These are phyloP conservation scores for Pentamera pediparva DNA, from an alignment of 53 echinoderm and acorn worm genomes.

Conservation along the genomic window DNA sequence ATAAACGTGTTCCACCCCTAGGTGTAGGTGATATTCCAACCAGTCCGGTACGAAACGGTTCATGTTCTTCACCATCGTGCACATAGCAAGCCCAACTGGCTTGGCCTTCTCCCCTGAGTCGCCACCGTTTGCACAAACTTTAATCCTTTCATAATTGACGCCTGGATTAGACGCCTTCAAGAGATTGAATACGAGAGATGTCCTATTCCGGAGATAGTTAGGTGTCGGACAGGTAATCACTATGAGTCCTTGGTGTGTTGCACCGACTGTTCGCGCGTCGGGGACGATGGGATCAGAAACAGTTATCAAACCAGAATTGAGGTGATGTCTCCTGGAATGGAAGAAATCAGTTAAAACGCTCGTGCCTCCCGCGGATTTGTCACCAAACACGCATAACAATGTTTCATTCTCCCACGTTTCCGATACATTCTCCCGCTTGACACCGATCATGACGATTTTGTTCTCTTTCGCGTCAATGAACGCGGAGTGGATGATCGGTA, in stretches of 20 bases:
- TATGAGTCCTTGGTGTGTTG: conserved; percentile 37
- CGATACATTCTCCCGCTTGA: conserved; percentile 21
- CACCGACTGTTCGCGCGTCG: conserved; percentile 50
- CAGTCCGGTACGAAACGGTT: conserved; percentile 37
- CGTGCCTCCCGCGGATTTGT: not conserved
- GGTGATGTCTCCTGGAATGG: not conserved
- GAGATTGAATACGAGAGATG: not conserved
- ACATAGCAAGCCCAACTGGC: conserved; percentile 32
- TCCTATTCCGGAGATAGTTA: not conserved
- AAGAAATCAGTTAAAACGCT: not conserved
- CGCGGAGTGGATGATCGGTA: conserved; percentile 54
- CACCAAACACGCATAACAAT: conserved; percentile 45
- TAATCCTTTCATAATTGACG: conserved; percentile 1
- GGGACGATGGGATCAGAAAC: conserved; percentile 54
- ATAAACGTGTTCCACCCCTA: conserved; percentile 58
- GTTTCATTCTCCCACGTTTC: conserved; percentile 37
- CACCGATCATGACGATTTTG: conserved; percentile 43
- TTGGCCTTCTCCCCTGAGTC: not conserved
- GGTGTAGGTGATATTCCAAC: conserved; percentile 47
- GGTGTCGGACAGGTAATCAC: conserved; percentile 60
- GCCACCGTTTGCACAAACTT: conserved; percentile 36
- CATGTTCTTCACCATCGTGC: conserved; percentile 63
- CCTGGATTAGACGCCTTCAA: not conserved
- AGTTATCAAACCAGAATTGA: not conserved
- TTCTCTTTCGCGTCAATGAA: conserved; percentile 35